Base-by-base conservation (phyloP, 2,888 invertebrate species). In the Agrenia bidenticulata region DNA sequence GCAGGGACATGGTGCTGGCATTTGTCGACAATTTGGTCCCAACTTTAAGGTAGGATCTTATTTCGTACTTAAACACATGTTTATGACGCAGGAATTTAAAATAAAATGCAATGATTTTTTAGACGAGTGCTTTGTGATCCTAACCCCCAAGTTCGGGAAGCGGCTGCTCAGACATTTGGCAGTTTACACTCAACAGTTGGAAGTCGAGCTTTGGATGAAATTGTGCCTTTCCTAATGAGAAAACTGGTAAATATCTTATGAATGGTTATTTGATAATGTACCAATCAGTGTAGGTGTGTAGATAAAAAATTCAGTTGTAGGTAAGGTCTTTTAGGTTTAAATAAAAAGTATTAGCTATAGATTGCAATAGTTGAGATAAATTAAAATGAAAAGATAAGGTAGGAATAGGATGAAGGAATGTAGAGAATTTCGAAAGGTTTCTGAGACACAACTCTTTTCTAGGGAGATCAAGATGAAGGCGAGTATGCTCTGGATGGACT, bases 111-210 rank as follows among this genome's bases (percentile, higher is more conserved):
- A 17, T 9, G 13, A 19, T 60, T 27, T 61, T 64, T 19, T 63
- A 82, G 92, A 72, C 90, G 89, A 80, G 97, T 97, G 1, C 84
- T 99, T 61, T 92, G 92, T 79, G 99, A 99, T 85, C 92, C 92
- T 2, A 81, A 95, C 75, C 89, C 93, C 0, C 94, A 94, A 81
- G 98, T 85, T 0, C 85, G 99, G 57, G 86, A 89, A 80, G 96
- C 97, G 4, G 98, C 98, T 0, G 98, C 98, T 11, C 90, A 91
- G 78, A 96, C 98, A 0, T 99, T 99, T 82, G 96, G 97, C 80
- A 90, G 92, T 77, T 85, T 99, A 74, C 96, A 98, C 83, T 88
- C 90, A 62, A 95, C 93, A 70, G 94, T 96, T 69, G 98, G 95
- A 61, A 87, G 89, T 69, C 87, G 92, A 79, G 96, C 98, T 54